Conservation (phyloP, 1,140 invertebrate genomes). For the Cotesia typhae region DNA sequence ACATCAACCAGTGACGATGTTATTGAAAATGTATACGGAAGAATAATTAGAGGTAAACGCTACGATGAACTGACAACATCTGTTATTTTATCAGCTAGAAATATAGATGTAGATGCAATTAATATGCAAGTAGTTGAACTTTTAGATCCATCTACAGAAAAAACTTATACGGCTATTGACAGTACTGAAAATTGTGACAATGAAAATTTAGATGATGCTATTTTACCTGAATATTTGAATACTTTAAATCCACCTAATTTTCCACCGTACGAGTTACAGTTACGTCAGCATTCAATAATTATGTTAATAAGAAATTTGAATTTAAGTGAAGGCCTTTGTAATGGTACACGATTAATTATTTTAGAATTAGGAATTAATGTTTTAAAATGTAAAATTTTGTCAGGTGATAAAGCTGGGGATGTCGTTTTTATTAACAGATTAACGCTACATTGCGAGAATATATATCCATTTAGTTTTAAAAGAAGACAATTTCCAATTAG, state of each 20-base stretch:
- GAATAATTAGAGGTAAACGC: slow-evolving; percentile 23
- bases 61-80: slow-evolving; percentile 24
- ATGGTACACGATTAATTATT: no score
- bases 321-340: no score
- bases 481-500: slow-evolving; percentile 44
- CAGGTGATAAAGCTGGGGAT: no score
- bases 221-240: slow-evolving; percentile 34
- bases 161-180: slow-evolving; percentile 29
- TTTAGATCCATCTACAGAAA: slow-evolving; percentile 27
- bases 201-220: neutral
- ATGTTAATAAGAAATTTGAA: no score
- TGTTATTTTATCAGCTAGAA: neutral
- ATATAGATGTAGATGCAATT: slow-evolving; percentile 36
- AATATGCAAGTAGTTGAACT: slow-evolving; percentile 32
- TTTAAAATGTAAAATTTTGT: no score
- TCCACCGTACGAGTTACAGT: slow-evolving; percentile 25
- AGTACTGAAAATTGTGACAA: slow-evolving; percentile 27
- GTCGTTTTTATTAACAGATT: slow-evolving; percentile 27
- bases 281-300: neutral
- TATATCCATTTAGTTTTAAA: slow-evolving; percentile 28
- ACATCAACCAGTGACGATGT: slow-evolving; percentile 10
- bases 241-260: slow-evolving; percentile 19
- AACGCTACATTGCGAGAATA: slow-evolving; percentile 14
- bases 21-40: slow-evolving; percentile 23
- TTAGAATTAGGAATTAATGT: no score